Percentiles rank a stretch among this genome's conserved stretches.
Evolutionary conservation across 1,140 invertebrate species (phyloP).

Genomic region (Callitettix versicolor): DNA sequence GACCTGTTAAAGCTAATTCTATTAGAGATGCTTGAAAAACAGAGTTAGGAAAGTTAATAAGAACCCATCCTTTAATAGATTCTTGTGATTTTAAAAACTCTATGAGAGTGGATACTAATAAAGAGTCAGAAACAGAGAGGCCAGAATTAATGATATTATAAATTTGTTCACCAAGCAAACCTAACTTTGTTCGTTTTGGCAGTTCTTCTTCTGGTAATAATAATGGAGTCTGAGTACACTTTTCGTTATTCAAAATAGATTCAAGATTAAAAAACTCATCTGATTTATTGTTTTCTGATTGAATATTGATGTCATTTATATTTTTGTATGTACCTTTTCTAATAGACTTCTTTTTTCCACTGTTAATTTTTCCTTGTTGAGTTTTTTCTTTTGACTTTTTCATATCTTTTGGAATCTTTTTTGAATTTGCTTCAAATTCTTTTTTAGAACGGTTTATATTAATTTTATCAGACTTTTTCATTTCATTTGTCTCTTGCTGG

Average conservation of each 20-base stretch:
- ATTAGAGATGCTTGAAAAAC: constrained; percentile 43
- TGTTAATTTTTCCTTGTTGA: too few relatives aligned
- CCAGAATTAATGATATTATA: constrained; percentile 41
- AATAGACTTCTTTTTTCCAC: too few relatives aligned
- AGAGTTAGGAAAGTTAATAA: constrained; percentile 47
- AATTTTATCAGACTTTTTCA: background rate
- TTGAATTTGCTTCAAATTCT: too few relatives aligned
- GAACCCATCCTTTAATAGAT: constrained; percentile 43
- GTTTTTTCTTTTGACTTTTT: too few relatives aligned
- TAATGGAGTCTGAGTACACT: background rate
- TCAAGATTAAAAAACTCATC: too few relatives aligned
- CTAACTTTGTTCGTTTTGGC: background rate
- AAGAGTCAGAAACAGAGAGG: constrained; percentile 39
- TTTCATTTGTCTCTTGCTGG: background rate
- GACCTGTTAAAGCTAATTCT: constrained; percentile 39
- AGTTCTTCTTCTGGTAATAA: background rate
- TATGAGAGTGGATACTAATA: constrained; percentile 41
- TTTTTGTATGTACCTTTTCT: too few relatives aligned
- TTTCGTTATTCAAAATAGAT: too few relatives aligned
- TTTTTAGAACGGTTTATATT: too few relatives aligned
- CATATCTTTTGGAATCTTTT: too few relatives aligned
- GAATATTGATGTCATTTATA: too few relatives aligned
- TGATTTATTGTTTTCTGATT: too few relatives aligned
- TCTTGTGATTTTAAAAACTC: constrained; percentile 43
- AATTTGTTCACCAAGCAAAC: constrained; percentile 40